These are phyloP conservation scores for Lycophotia porphyrea DNA, from an alignment of 2,888 invertebrate species.

Conservation along the genomic window DNA sequence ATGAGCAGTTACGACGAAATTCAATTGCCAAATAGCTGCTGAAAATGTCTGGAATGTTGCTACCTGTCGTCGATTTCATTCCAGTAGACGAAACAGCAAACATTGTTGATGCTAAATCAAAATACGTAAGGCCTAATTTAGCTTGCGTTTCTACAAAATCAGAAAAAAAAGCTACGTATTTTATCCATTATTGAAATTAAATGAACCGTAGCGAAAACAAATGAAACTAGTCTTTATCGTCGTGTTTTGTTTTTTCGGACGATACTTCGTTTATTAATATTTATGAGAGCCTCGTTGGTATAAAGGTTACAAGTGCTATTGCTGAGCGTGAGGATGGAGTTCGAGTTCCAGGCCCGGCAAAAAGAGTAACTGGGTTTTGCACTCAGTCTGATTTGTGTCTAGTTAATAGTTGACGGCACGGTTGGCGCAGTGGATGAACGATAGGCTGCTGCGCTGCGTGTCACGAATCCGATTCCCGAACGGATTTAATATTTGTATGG, in stretches of 20 bases:
- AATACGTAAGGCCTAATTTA: constrained; percentile 5
- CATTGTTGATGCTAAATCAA: constrained; percentile 9
- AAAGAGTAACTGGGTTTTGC: neutral
- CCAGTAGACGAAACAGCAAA: constrained; percentile 15
- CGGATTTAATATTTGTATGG: too few species aligned
- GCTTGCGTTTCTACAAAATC: neutral
- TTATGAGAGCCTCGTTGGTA: neutral
- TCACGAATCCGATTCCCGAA: too few species aligned
- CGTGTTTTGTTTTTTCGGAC: constrained; percentile 14
- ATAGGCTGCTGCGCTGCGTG: neutral
- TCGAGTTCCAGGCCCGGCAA: neutral
- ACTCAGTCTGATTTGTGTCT: neutral
- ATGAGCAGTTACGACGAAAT: constrained; percentile 35
- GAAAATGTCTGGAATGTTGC: constrained; percentile 39
- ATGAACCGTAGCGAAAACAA: constrained; percentile 15
- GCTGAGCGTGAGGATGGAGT: neutral
- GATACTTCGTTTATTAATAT: constrained; percentile 31
- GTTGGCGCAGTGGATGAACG: neutral
- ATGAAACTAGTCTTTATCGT: constrained; percentile 8
- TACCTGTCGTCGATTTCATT: constrained; percentile 32
- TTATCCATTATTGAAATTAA: constrained; percentile 24
- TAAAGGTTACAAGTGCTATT: neutral
- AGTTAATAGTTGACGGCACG: neutral
- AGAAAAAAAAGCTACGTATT: constrained; percentile 3
- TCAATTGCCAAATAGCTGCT: constrained; percentile 34